Evolutionary conservation across 2,888 invertebrate species (phyloP), one percentile per base, ranked within the genome.

Genomic region (Eledona agricola): DNA sequence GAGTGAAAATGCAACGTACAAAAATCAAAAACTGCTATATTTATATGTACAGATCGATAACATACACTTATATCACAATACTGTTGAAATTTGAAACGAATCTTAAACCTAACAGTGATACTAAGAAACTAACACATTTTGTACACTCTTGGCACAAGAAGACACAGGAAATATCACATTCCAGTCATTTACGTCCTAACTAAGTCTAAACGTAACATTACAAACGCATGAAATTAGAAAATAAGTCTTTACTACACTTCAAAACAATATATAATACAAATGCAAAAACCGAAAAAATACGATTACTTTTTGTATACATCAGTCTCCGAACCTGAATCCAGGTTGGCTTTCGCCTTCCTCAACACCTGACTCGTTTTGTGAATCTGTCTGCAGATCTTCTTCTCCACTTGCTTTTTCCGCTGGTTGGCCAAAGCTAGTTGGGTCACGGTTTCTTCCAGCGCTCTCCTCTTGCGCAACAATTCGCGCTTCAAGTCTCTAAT

Each of bases 321-420:
- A 58, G 69, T 71, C 59, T 77, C 75, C 32, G 77, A 77, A 37
- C 77, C 77, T 2, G 76, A 77, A 61, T 87, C 87, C 72, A 90
- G 80, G 71, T 89, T 88, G 49, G 86, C 86, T 59, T 88, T 84
- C 23, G 88, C 89, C 75, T 86, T 85, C 53, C 86, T 84, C 54
- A 90, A 78, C 34, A 90, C 88, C 63, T 86, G 85, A 61, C 89
- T 88, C 12, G 90, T 90, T 77, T 89, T 88, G 69, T 87, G 85
- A 64, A 90, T 86, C 76, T 90, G 88, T 66, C 85, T 83, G 72
- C 88, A 89, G 71, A 93, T 90, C 28, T 90, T 89, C 67, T 88
- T 87, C 73, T 93, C 91, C 19, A 92, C 88, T 73, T 86, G 87
- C 69, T 87, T 86, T 74, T 92, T 93, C 62, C 87, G 84, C 73